Evolutionary conservation across 1,140 invertebrate genomes (phyloP).

Genomic region (Brachystomella parvula): DNA sequence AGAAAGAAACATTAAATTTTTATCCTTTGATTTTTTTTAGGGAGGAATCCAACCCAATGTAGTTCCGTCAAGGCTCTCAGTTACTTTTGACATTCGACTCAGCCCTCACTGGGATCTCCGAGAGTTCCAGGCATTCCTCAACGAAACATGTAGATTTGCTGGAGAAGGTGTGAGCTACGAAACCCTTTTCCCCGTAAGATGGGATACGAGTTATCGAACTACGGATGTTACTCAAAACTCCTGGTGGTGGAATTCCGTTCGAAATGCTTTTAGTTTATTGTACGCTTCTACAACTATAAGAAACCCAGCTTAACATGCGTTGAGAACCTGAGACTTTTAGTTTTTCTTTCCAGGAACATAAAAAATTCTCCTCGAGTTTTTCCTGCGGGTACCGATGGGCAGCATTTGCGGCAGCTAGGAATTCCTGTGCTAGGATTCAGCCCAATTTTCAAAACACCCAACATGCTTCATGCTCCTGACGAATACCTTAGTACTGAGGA

Average conservation of each 20-base stretch:
- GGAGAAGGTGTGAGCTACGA: slow-evolving; percentile 66
- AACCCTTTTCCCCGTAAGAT: not conserved
- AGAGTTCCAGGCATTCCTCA: slow-evolving; percentile 63
- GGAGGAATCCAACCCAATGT: slow-evolving; percentile 91
- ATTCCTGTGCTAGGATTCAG: not conserved
- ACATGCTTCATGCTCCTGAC: not conserved
- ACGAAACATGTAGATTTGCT: slow-evolving; percentile 72
- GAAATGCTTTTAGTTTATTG: not conserved
- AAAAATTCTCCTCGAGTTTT: not conserved
- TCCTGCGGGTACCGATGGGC: not conserved
- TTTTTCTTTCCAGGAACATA: not conserved
- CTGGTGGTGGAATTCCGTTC: not conserved
- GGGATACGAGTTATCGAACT: not conserved
- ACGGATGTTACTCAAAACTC: not conserved
- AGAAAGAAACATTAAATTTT: no score
- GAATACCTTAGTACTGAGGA: not conserved
- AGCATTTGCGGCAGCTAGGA: not conserved
- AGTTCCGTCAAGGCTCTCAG: slow-evolving; percentile 67
- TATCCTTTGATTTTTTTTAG: no score
- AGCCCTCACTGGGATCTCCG: slow-evolving; percentile 59
- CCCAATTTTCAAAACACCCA: not conserved
- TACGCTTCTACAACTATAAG: not conserved
- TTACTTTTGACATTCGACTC: slow-evolving; percentile 72
- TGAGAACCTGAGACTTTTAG: no score
- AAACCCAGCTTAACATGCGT: not conserved